Evolutionary conservation across 1,140 invertebrate species (phyloP).

Genomic region (Bombus huntii): DNA sequence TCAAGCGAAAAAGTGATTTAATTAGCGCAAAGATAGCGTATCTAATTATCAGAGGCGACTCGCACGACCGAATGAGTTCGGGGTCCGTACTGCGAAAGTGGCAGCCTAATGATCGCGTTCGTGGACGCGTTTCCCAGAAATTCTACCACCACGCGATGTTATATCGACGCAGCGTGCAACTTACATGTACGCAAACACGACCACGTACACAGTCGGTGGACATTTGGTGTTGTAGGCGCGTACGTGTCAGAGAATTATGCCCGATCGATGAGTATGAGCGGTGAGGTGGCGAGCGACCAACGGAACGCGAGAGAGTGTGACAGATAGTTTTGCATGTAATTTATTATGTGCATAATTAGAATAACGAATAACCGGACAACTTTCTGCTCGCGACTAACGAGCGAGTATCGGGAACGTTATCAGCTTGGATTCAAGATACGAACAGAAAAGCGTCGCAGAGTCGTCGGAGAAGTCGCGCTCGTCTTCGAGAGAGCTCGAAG

Average conservation of each 20-base stretch:
- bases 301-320: constrained; percentile 33
- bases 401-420: constrained; percentile 32
- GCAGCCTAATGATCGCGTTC: constrained; percentile 50
- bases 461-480: background rate
- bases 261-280: constrained; percentile 45
- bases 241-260: constrained; percentile 34
- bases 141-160: constrained; percentile 4
- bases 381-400: constrained; percentile 58
- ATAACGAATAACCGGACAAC: constrained; percentile 62
- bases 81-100: constrained; percentile 25
- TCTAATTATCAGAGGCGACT: constrained; percentile 53
- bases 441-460: background rate
- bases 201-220: constrained; percentile 9
- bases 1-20: constrained; percentile 64
- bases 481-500: background rate
- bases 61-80: background rate
- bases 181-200: background rate
- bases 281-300: background rate
- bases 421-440: background rate
- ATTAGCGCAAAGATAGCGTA: constrained; percentile 62
- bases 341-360: constrained; percentile 69
- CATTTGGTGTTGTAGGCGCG: background rate
- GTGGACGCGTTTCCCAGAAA: constrained; percentile 51
- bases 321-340: constrained; percentile 60
- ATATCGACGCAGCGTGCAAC: background rate